Conservation (phyloP, 1,140 invertebrate species). For the Drosophila bipectinata region DNA sequence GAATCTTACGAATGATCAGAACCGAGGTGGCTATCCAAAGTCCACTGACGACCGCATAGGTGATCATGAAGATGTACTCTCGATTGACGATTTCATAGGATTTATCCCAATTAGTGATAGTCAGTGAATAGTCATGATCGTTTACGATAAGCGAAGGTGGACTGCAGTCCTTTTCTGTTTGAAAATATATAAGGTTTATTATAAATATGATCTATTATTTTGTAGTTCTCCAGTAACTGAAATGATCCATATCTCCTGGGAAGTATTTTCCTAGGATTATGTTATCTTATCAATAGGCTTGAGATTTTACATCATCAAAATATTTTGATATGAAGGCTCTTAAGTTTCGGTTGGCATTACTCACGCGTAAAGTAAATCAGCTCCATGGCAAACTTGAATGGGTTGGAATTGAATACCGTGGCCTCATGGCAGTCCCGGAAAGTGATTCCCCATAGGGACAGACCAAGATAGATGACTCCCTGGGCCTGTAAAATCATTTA, state of each 20-base stretch:
- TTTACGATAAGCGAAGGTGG: slow-evolving; percentile 4
- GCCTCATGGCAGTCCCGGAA: slow-evolving; percentile 37
- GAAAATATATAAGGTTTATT: not conserved
- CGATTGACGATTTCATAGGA: slow-evolving; percentile 61
- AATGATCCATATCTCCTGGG: not conserved
- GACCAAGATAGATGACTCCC: slow-evolving; percentile 60
- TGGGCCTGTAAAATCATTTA: slow-evolving; percentile 40
- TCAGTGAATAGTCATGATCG: not conserved
- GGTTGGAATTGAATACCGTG: slow-evolving; percentile 46
- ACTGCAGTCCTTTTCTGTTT: slow-evolving; percentile 49
- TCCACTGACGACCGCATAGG: slow-evolving; percentile 72
- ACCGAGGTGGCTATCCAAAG: slow-evolving; percentile 70
- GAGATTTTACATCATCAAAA: not conserved
- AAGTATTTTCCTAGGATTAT: not conserved
- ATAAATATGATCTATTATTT: no score
- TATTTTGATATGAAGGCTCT: not conserved
- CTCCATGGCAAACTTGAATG: slow-evolving; percentile 70
- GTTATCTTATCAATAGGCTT: not conserved
- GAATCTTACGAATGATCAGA: slow-evolving; percentile 64
- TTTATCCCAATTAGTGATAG: slow-evolving; percentile 43
- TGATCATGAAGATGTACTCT: slow-evolving; percentile 69
- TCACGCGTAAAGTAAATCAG: slow-evolving; percentile 69
- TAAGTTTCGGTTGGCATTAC: slow-evolving; percentile 1
- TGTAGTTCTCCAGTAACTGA: not conserved
- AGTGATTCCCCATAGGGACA: slow-evolving; percentile 73